A percentile compares a stretch with the other conserved stretches of the same genome.
Evolutionary conservation across 2,797 vertebrate genomes (phyloP).

Genomic region (Cossypha polioptera): DNA sequence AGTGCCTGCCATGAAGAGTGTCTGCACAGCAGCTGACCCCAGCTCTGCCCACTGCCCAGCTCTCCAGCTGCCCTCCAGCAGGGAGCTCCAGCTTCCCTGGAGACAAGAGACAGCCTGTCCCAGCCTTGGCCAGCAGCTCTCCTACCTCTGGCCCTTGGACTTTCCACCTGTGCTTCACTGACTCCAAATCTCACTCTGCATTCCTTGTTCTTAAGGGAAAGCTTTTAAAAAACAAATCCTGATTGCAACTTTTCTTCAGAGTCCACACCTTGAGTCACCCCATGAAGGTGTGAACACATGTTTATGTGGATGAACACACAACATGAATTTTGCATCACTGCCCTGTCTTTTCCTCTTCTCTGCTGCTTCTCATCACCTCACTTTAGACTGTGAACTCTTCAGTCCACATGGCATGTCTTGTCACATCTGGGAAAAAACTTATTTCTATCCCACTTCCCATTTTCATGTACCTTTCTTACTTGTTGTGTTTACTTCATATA

Average conservation of each 20-base stretch:
- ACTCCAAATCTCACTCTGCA: background rate
- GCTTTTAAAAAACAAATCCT: background rate
- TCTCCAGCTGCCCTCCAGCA: rapidly evolving
- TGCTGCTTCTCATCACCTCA: background rate
- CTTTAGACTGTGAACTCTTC: background rate
- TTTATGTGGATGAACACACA: background rate
- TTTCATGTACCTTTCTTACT: background rate
- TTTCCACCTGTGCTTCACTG: background rate
- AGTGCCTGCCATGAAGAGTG: background rate
- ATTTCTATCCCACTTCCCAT: background rate
- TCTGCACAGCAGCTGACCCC: rapidly evolving
- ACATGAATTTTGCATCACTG: background rate
- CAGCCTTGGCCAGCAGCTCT: background rate
- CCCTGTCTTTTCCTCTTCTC: background rate
- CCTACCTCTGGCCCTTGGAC: background rate
- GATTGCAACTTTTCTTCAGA: background rate
- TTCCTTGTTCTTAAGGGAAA: background rate
- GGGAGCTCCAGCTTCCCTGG: background rate
- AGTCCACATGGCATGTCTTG: background rate
- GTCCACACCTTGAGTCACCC: background rate
- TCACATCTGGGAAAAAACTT: background rate
- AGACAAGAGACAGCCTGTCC: background rate
- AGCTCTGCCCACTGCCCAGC: background rate
- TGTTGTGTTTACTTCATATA: rapidly evolving
- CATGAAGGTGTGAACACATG: background rate